Base-by-base conservation (phyloP, 2,888 invertebrate species). In the Nomada goodeniana region DNA sequence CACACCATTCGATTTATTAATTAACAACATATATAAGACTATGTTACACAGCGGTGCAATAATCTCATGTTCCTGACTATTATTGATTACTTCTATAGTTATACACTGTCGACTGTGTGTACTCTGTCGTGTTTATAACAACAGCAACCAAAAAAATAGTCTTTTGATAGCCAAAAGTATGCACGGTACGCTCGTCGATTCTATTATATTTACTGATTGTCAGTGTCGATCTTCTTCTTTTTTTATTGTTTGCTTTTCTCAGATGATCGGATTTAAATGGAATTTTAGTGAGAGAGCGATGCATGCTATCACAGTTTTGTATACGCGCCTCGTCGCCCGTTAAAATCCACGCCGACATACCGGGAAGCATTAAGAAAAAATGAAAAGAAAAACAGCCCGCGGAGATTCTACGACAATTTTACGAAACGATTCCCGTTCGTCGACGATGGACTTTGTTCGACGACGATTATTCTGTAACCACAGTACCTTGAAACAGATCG, bases 401-500 rank as follows among this genome's bases (percentile, higher is more conserved):
- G 0, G 7, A 7, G 36, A 36, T 36, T 36, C 7, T 7, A 36
- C 36, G 7, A 36, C 7, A 13, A 50, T 36, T 15, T 67, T 4
- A 5, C 2, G 15, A 15, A 26, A 15, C 52, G 13, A 36, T 29
- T 50, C 50, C 42, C 23, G 61, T 60, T 61, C 29, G 29, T 42
- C 7, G 36, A 52, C 36, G 53, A 55, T 36, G 18, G 57, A 59
- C 53, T 61, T 44, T 57, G 50, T 65, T 65, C 73, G 65, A 78
- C 60, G 80, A 60, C 50, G 59, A 81, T 61, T 69, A 47, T 47
- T 74, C 65, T 55, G 68, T 59, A 52, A 64, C 76, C 36, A 80
- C 53, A 55, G 88, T 88, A 86, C 88, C 88, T 86, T 85, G 60
- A 86, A 71, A 72, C 18, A 69, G 53, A 82, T 83, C 77, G 84